These are phyloP conservation scores for Volucella inanis DNA, from an alignment of 2,888 invertebrate species.

Conservation along the genomic window DNA sequence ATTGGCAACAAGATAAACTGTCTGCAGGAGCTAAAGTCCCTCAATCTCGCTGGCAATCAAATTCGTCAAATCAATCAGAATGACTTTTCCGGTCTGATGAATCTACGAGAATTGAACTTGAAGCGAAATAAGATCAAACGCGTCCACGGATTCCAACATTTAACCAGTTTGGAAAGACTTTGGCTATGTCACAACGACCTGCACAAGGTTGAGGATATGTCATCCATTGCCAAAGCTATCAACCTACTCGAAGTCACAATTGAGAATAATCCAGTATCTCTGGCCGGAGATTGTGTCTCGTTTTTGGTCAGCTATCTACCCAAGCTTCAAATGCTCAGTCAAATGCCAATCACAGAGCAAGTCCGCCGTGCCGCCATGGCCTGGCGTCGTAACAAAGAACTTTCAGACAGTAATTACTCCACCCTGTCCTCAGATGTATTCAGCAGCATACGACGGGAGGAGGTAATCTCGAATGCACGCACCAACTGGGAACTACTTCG, in stretches of 20 bases:
- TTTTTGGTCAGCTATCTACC: constrained; percentile 92
- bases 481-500: constrained; percentile 93
- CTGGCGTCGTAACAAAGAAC: constrained; percentile 91
- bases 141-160: constrained; percentile 91
- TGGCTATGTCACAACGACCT: constrained; percentile 84
- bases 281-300: constrained; percentile 91
- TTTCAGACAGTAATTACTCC: constrained; percentile 84
- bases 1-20: constrained; percentile 84
- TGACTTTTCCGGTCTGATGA: constrained; percentile 90
- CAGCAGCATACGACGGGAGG: constrained; percentile 87
- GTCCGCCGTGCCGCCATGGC: constrained; percentile 90
- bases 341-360: constrained; percentile 91
- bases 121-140: constrained; percentile 92
- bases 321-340: constrained; percentile 88
- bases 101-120: constrained; percentile 93
- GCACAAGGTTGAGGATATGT: constrained; percentile 92
- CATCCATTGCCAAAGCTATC: constrained; percentile 90
- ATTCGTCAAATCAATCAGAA: constrained; percentile 89
- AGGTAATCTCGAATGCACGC: constrained; percentile 92
- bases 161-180: constrained; percentile 87
- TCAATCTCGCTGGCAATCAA: constrained; percentile 96
- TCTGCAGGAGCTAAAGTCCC: constrained; percentile 91
- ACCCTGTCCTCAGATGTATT: constrained; percentile 84
- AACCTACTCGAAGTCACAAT: constrained; percentile 92
- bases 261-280: constrained; percentile 92